Percentiles rank a stretch among this genome's conserved stretches.
Conservation (phyloP, 2,888 invertebrate genomes). For the Leptinotarsa rubiginosa region DNA sequence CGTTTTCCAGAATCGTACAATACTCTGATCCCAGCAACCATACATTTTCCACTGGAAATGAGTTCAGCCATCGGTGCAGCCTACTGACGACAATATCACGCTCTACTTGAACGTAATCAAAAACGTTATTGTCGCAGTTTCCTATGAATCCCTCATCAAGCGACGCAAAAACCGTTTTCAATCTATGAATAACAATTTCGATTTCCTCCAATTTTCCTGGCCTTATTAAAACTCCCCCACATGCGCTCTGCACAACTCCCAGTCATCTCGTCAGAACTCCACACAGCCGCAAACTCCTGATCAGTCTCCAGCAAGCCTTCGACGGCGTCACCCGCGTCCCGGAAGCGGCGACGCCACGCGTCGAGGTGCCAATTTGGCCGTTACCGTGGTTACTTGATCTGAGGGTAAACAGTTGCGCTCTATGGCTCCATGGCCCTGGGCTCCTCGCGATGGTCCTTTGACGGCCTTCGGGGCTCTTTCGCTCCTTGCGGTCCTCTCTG, state of each 20-base stretch:
- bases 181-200: conserved; percentile 49
- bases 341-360: conserved; percentile 30
- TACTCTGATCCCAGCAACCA: background rate
- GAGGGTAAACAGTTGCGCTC: conserved; percentile 47
- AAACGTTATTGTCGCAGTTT: conserved; percentile 26
- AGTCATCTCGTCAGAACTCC: conserved; percentile 42
- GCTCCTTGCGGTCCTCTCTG: conserved; percentile 38
- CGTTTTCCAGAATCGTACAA: too few species aligned
- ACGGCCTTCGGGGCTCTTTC: conserved; percentile 37
- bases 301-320: conserved; percentile 40
- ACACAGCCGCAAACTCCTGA: conserved; percentile 38
- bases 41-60: background rate
- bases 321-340: conserved; percentile 41
- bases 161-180: conserved; percentile 37
- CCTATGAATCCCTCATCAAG: conserved; percentile 21
- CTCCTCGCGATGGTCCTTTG: conserved; percentile 34
- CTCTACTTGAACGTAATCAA: conserved; percentile 21
- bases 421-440: conserved; percentile 37
- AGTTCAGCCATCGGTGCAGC: background rate
- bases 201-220: conserved; percentile 45
- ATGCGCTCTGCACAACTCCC: conserved; percentile 41
- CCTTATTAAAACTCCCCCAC: conserved; percentile 45
- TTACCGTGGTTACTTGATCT: conserved; percentile 51
- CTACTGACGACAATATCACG: conserved; percentile 7
- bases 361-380: conserved; percentile 37